Evolutionary conservation across 2,113 vertebrate species (phyloP), one percentile per base, ranked within the genome.

Genomic region (Dinomys branickii): DNA sequence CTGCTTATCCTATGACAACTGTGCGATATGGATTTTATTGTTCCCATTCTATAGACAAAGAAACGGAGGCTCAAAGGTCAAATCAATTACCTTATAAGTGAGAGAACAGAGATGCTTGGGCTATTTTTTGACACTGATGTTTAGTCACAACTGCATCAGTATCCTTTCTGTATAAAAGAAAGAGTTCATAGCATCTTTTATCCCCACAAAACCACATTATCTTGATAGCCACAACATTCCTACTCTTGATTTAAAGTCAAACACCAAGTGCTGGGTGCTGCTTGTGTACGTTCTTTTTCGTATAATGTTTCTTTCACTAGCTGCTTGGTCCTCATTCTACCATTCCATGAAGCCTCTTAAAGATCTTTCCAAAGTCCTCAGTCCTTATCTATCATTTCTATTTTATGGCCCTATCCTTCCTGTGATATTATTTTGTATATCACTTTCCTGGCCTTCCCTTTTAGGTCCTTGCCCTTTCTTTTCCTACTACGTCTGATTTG

Each of bases 341-440:
- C 35, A 94, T 95, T 96, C 41, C 85, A 93, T 35, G 41, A 94
- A 94, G 77, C 28, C 88, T 96, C 88, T 78, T 96, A 90, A 97
- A 97, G 85, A 96, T 85, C 44, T 90, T 90, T 89, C 95, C 54
- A 96, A 96, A 65, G 77, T 82, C 82, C 82, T 78, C 26, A 33
- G 16, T n/a, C 67, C 69, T 96, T 71, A 87, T 92, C 83, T 82
- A 78, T 95, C 69, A 88, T 92, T 96, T 96, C 88, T 82, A 52
- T 77, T 95, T 95, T 94, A 96, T 78, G 63, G 47, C 52, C 41
- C 22, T 80, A 71, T 24, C 38, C 47, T 44, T 95, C 88, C 47
- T 95, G 94, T 92, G 90, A 14, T 92, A 85, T 96, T 95, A 94
- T 81, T 92, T 91, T 93, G 88, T 88, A 38, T 26, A 35, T 59